phyloP scores from a whole-genome alignment of 2,888 invertebrate genomes.

The Diarsia brunnea region DNA sequence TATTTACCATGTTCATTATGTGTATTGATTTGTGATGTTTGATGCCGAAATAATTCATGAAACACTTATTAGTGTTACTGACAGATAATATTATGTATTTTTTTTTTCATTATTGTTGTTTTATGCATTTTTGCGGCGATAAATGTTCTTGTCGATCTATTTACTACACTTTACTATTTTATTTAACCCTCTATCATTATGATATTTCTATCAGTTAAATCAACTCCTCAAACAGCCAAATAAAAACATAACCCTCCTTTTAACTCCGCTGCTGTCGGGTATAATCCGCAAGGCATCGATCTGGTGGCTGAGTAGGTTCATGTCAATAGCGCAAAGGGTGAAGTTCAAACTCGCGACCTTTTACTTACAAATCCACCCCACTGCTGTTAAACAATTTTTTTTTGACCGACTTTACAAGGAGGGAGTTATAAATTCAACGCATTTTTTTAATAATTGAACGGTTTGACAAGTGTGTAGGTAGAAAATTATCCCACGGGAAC shows the following conservation, averaged over 20 bases:
- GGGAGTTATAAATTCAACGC: neutral
- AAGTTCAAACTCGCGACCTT: neutral
- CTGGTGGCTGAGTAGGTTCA: neutral
- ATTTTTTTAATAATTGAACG: neutral
- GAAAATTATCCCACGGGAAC: neutral
- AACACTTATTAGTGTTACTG: too few relatives aligned
- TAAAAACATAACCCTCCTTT: neutral
- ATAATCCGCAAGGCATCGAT: neutral
- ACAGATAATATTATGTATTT: neutral
- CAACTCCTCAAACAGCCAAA: neutral
- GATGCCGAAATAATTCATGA: too few relatives aligned
- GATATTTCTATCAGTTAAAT: neutral
- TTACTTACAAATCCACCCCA: neutral
- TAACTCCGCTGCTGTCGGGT: neutral
- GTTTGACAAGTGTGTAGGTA: neutral
- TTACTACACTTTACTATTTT: neutral
- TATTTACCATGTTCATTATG: neutral
- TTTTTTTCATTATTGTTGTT: too few relatives aligned
- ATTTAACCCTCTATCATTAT: neutral
- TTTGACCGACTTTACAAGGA: neutral
- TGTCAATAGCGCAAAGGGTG: neutral
- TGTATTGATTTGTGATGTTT: neutral
- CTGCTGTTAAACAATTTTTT: neutral
- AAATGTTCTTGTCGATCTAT: neutral
- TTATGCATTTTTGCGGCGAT: neutral